Evolutionary conservation across 2,797 vertebrate genomes (phyloP).

Genomic region (Lutjanus campechanus): DNA sequence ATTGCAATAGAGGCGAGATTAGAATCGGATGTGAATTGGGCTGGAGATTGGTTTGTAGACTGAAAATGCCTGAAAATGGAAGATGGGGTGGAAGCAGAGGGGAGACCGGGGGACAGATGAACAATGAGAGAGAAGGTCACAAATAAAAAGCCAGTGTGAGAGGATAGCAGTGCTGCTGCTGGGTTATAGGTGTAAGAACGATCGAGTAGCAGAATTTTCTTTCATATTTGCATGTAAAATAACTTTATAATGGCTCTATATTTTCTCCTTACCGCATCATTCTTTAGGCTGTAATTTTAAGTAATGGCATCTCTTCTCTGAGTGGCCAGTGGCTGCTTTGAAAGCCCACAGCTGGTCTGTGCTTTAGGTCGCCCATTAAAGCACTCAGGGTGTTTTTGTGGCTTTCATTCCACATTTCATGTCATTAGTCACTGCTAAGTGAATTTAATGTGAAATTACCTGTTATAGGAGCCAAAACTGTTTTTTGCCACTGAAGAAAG

Average conservation of each 20-base stretch:
- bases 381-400: conserved; percentile 36
- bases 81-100: conserved; percentile 66
- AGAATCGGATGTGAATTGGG: conserved; percentile 85
- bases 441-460: conserved; percentile 68
- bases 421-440: conserved; percentile 66
- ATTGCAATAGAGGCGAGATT: conserved; percentile 79
- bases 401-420: conserved; percentile 51
- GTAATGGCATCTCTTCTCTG: conserved; percentile 33
- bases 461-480: conserved; percentile 51
- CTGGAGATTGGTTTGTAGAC: conserved; percentile 81
- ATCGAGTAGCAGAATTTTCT: conserved; percentile 40
- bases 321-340: conserved; percentile 31
- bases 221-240: conserved; percentile 58
- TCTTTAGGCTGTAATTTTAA: conserved; percentile 34
- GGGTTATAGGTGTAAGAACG: conserved; percentile 36
- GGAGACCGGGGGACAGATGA: conserved; percentile 66
- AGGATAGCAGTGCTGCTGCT: conserved; percentile 13
- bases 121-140: conserved; percentile 80
- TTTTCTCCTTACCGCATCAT: conserved; percentile 22
- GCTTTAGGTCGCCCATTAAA: conserved; percentile 53
- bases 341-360: conserved; percentile 40
- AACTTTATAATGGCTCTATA: conserved; percentile 25
- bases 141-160: conserved; percentile 56
- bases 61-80: conserved; percentile 74
- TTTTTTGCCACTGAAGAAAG: conserved; percentile 39